Evolutionary conservation across 2,113 vertebrate species (phyloP).

Genomic region (Toxotes jaculatrix): DNA sequence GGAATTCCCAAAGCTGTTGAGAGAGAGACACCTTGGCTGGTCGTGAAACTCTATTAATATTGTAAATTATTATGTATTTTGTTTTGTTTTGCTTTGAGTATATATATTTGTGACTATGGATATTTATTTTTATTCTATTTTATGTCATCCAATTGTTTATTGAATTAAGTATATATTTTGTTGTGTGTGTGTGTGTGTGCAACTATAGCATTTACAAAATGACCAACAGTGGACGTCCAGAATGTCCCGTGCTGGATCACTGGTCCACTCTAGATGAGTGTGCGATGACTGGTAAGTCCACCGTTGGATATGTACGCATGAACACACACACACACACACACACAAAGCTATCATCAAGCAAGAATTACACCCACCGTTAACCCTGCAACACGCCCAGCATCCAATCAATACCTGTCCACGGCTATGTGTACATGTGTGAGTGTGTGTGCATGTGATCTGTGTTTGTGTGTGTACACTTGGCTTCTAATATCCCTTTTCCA

Average conservation of each 20-base stretch:
- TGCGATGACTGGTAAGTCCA: background rate
- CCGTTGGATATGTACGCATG: background rate
- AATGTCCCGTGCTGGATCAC: background rate
- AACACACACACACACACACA: conserved; percentile 26
- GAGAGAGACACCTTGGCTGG: too few relatives aligned
- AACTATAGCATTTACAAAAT: background rate
- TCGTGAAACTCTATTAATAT: too few relatives aligned
- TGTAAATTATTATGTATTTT: too few relatives aligned
- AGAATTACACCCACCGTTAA: conserved; percentile 81
- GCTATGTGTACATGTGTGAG: conserved; percentile 22
- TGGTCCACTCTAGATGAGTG: background rate
- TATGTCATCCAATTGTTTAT: too few relatives aligned
- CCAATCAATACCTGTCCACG: conserved; percentile 73
- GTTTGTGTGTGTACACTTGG: conserved; percentile 14
- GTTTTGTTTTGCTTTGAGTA: too few relatives aligned
- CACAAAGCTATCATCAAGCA: conserved; percentile 76
- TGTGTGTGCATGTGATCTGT: conserved; percentile 27
- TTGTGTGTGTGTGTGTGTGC: too few relatives aligned
- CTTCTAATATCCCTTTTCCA: conserved; percentile 68
- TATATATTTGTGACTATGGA: too few relatives aligned
- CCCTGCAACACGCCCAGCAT: conserved; percentile 69
- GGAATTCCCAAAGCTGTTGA: too few relatives aligned
- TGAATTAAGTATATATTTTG: too few relatives aligned
- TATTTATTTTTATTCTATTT: too few relatives aligned
- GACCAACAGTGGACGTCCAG: too few relatives aligned